Conservation (phyloP, 2,113 vertebrate genomes). For the Serilophus lunatus region DNA sequence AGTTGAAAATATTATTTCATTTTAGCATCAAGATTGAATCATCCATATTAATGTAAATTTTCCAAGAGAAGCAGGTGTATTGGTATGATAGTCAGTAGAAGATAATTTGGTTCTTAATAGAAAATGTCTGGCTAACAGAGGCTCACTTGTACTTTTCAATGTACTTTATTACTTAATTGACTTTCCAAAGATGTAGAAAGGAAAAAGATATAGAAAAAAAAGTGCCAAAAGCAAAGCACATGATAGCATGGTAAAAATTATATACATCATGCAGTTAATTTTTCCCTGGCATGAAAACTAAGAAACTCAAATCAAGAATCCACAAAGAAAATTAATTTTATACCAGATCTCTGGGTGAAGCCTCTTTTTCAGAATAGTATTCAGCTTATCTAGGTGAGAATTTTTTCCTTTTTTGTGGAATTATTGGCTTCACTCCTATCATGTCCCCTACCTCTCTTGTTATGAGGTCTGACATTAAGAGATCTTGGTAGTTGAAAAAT, state of each 20-base stretch:
- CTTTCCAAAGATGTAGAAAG: background rate
- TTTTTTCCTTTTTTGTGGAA: background rate
- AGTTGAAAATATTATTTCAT: background rate
- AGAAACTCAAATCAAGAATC: background rate
- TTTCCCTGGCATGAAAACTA: background rate
- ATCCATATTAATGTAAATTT: background rate
- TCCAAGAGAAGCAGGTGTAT: background rate
- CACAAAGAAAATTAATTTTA: background rate
- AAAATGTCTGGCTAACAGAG: background rate
- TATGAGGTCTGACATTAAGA: background rate
- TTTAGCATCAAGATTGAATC: background rate
- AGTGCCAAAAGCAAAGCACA: background rate
- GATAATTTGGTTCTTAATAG: background rate
- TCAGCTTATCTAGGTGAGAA: no score
- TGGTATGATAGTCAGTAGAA: background rate
- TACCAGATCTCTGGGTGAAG: background rate
- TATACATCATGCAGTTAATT: background rate
- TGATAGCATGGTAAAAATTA: background rate
- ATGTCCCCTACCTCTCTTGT: background rate
- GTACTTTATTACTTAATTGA: background rate
- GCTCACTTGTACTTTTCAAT: background rate
- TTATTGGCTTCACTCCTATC: background rate
- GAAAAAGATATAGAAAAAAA: background rate
- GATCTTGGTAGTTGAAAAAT: background rate
- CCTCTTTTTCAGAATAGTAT: background rate